Conservation (phyloP, 2,797 vertebrate genomes). For the Amphiprion clarkii region DNA sequence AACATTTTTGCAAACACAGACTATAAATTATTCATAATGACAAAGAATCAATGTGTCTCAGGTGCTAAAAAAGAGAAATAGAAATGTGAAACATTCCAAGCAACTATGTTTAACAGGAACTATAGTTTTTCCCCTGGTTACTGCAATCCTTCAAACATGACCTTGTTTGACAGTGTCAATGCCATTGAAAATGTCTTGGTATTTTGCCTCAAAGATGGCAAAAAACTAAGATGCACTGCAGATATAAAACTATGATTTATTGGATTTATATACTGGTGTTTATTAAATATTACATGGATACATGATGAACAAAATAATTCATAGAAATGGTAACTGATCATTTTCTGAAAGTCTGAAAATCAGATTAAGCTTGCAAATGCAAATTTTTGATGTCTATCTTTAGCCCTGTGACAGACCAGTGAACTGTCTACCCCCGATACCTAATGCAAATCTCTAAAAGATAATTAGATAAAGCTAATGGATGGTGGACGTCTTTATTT, state of each 20-base stretch:
- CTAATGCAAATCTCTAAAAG: neutral
- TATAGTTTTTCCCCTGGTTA: too few species aligned
- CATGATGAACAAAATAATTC: too few species aligned
- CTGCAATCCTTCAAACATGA: too few species aligned
- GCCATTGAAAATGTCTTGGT: neutral
- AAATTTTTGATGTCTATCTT: neutral
- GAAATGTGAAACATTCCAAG: too few species aligned
- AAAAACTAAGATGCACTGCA: neutral
- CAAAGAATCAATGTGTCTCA: neutral
- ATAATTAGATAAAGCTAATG: neutral
- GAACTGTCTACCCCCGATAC: too few species aligned
- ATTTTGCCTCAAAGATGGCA: neutral
- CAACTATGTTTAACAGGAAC: too few species aligned
- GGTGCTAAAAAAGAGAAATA: neutral
- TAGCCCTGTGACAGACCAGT: neutral
- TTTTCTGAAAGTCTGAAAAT: neutral
- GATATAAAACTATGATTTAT: neutral
- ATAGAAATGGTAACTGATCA: too few species aligned
- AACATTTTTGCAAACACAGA: neutral
- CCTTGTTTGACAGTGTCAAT: neutral
- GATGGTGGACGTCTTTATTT: neutral
- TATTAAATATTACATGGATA: neutral
- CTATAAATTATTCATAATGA: slow-evolving; percentile 5
- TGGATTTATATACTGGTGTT: neutral
- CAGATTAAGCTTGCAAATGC: neutral